These are phyloP conservation scores for Eupsittula cactorum DNA, from an alignment of 2,113 vertebrate genomes.

Conservation along the genomic window DNA sequence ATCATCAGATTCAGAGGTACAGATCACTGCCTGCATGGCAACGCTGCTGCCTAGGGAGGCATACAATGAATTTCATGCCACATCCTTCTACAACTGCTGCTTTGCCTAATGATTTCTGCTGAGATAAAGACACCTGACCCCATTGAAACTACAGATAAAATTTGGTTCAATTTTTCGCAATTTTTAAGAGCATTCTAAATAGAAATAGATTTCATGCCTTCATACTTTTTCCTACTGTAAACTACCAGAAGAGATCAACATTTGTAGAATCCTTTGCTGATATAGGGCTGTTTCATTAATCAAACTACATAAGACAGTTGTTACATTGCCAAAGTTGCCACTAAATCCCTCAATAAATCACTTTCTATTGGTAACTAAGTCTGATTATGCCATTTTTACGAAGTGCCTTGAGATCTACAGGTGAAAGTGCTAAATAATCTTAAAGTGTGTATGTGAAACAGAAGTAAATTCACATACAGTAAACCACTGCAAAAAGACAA, in stretches of 20 bases:
- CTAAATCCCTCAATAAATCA: not conserved
- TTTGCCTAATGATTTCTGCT: not conserved
- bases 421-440: not conserved
- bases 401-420: not conserved
- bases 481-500: not conserved
- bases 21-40: not conserved
- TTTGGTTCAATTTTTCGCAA: not conserved
- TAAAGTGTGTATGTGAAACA: not conserved
- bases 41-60: not conserved
- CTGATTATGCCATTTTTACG: not conserved
- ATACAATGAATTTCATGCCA: not conserved
- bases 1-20: not conserved
- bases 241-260: not conserved
- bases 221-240: not conserved
- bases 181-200: not conserved
- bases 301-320: not conserved
- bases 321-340: not conserved
- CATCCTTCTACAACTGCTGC: not conserved
- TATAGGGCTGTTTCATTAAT: not conserved
- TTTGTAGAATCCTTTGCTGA: not conserved
- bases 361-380: not conserved
- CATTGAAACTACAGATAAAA: not conserved
- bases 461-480: not conserved
- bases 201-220: not conserved
- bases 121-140: not conserved